Evolutionary conservation across 2,888 invertebrate species (phyloP).

Genomic region (Pammene fasciana): DNA sequence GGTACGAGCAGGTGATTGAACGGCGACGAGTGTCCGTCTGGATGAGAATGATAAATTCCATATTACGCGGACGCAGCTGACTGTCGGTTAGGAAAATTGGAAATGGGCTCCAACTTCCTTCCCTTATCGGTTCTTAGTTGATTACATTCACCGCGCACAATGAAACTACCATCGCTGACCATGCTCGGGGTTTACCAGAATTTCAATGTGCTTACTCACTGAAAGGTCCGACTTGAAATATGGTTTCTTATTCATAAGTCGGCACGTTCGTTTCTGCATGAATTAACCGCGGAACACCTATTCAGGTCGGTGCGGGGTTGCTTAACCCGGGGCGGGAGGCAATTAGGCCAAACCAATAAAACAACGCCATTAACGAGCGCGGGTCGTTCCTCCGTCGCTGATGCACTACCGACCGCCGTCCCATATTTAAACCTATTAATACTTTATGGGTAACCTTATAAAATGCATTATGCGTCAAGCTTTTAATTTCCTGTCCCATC

Average conservation of each 20-base stretch:
- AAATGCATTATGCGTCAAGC: constrained; percentile 24
- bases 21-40: constrained; percentile 62
- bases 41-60: constrained; percentile 65
- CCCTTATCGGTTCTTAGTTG: constrained; percentile 52
- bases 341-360: constrained; percentile 78
- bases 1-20: constrained; percentile 66
- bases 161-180: constrained; percentile 47
- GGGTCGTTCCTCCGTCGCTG: constrained; percentile 59
- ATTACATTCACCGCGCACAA: constrained; percentile 51
- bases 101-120: constrained; percentile 57
- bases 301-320: constrained; percentile 69
- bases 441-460: constrained; percentile 25
- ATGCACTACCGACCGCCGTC: constrained; percentile 45
- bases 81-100: constrained; percentile 70
- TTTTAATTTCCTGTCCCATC: constrained; percentile 8
- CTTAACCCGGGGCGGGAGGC: constrained; percentile 69
- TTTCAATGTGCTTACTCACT: constrained; percentile 43
- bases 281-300: constrained; percentile 53
- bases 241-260: constrained; percentile 32
- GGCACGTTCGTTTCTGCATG: constrained; percentile 47
- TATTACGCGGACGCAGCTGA: constrained; percentile 66
- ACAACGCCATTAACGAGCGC: constrained; percentile 64
- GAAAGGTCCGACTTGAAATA: constrained; percentile 35
- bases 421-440: constrained; percentile 38
- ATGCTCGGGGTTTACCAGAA: constrained; percentile 40